A percentile compares a stretch with the other conserved stretches of the same genome.
These are phyloP conservation scores for Hyposoter didymator DNA, from an alignment of 2,888 invertebrate genomes.

Conservation along the genomic window DNA sequence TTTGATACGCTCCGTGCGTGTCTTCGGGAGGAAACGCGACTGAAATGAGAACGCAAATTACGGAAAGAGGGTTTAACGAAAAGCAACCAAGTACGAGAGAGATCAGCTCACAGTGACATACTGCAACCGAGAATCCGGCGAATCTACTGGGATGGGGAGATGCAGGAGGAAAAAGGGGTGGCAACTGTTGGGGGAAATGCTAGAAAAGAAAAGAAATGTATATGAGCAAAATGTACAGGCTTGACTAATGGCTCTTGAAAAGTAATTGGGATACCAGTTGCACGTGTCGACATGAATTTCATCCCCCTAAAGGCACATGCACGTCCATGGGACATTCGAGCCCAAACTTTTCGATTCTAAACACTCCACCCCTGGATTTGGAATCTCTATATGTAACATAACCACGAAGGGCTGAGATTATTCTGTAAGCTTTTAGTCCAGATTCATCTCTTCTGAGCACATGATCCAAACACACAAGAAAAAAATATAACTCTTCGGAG, in stretches of 20 bases:
- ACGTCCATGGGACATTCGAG: constrained; percentile 10
- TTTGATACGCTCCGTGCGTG: background rate
- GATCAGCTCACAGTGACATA: constrained; percentile 43
- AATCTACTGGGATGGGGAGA: constrained; percentile 32
- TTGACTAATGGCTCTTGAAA: constrained; percentile 74
- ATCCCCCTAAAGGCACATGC: constrained; percentile 65
- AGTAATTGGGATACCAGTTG: constrained; percentile 79
- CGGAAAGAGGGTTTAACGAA: constrained; percentile 23
- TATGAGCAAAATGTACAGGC: constrained; percentile 62
- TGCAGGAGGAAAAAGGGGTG: constrained; percentile 46
- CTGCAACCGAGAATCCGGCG: constrained; percentile 14
- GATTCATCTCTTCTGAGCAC: background rate
- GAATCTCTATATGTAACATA: background rate
- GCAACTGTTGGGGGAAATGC: constrained; percentile 58
- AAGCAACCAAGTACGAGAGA: constrained; percentile 19
- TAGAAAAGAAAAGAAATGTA: constrained; percentile 63
- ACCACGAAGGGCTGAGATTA: no score
- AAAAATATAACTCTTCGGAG: no score
- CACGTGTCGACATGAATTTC: constrained; percentile 77
- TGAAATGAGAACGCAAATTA: constrained; percentile 40
- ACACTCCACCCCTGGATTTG: background rate
- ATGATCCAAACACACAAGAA: no score
- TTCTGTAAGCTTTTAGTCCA: background rate
- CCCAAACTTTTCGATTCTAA: background rate
- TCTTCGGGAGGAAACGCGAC: constrained; percentile 3